A percentile compares a stretch with the other conserved stretches of the same genome.
phyloP scores from a whole-genome alignment of 2,797 vertebrate genomes.

The Sebastes alutus region DNA sequence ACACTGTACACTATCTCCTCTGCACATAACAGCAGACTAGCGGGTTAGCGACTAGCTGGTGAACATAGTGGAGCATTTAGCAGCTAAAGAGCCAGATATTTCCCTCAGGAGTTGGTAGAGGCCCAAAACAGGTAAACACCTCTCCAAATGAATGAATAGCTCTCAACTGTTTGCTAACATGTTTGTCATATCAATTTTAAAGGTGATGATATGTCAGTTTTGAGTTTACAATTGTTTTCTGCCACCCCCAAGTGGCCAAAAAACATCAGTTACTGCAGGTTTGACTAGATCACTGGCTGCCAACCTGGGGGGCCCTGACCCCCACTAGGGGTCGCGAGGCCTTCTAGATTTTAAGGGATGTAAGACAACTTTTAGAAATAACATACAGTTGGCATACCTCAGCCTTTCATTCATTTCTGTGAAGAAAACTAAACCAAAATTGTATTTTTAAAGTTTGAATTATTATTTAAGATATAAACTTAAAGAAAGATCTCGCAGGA shows the following conservation, averaged over 20 bases:
- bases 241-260: background rate
- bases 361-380: no score
- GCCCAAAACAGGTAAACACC: background rate
- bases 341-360: no score
- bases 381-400: no score
- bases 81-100: background rate
- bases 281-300: background rate
- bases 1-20: background rate
- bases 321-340: no score
- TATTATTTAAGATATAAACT: no score
- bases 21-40: background rate
- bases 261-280: background rate
- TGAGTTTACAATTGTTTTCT: background rate
- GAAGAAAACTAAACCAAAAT: no score
- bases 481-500: no score
- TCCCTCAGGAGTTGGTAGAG: background rate
- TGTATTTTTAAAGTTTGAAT: no score
- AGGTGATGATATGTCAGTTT: background rate
- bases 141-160: background rate
- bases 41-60: background rate
- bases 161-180: background rate
- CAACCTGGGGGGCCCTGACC: no score
- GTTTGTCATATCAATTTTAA: background rate
- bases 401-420: no score
- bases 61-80: background rate